Base-by-base conservation (phyloP, 37 sponge, comb jelly and placozoan genomes). In the Aphrocallistes beatrix region DNA sequence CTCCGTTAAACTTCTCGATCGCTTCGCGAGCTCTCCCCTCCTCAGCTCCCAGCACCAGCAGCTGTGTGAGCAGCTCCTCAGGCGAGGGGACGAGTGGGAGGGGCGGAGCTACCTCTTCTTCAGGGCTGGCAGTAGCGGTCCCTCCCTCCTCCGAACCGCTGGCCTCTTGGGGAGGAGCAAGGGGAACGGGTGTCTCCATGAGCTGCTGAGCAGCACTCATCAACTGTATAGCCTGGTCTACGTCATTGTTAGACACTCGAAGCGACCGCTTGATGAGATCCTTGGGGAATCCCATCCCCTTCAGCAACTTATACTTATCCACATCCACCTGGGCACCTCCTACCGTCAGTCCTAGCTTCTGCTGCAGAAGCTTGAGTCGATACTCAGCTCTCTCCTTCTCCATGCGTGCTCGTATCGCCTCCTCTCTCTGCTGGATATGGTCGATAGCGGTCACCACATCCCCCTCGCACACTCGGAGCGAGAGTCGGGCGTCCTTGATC, bases 161-260 rank as follows among this genome's bases (percentile, higher is more conserved):
- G 17, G 49, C 17, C 17, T 21, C 17, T 21, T 47, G 17, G 13
- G 13, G 17, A 32, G 34, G 25, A 3, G 75, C 32, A 13, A 30
- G 75, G 8, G 75, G 17, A 13, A 21, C 75, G 6, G 75, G 75
- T 13, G 75, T 32, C 21, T 60, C 75, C 75, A 60, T 60, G 28
- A 60, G 75, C 75, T 60, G 75, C n/a, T 60, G 75, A 13, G 75
- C 75, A 32, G 75, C 75, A 60, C 75, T 60, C 75, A 60, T 60
- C 75, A 60, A 30, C 75, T 60, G 75, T 3, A 60, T 60, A 13
- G 75, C 75, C 34, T 3, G 17, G 21, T 60, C 75, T 37, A 82
- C 25, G 39, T 82, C 39, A 17, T 82, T 82, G 25, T 82, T 82
- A 82, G 39, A 82, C 10, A 39, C 13, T 3, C 83, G 10, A 23